These are phyloP conservation scores for Suncus etruscus DNA, from an alignment of 2,113 vertebrate species.

Conservation along the genomic window DNA sequence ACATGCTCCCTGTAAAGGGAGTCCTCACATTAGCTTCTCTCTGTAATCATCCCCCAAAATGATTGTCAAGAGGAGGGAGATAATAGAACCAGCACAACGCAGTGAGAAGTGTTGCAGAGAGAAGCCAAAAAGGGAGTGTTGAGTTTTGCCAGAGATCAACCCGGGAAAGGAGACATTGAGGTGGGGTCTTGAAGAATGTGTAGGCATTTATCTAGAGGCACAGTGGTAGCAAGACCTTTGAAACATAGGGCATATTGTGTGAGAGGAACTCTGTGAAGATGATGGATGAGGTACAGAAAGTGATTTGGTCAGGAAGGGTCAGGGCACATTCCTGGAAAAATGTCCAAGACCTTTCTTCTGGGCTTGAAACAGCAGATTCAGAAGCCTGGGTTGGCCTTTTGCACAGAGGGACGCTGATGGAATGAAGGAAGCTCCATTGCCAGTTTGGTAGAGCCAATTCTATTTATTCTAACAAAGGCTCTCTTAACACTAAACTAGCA, in stretches of 20 bases:
- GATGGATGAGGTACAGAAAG: background rate
- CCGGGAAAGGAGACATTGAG: background rate
- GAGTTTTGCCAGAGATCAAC: background rate
- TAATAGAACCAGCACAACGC: background rate
- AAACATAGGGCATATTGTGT: too few species aligned
- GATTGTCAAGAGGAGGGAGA: background rate
- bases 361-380: background rate
- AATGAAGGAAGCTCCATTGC: background rate
- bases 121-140: background rate
- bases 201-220: background rate
- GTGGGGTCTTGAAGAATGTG: conserved; percentile 3
- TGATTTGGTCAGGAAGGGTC: background rate
- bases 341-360: background rate
- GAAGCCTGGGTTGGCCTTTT: background rate
- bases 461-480: background rate
- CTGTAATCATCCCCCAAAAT: background rate
- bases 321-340: background rate
- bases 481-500: background rate
- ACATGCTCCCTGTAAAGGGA: background rate
- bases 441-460: background rate
- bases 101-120: background rate
- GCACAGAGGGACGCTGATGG: background rate
- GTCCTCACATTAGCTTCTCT: background rate
- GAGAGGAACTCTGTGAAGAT: background rate
- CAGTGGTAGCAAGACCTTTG: background rate